Base-by-base conservation (phyloP, 2,888 invertebrate genomes). In the Linhomoeus sp. region DNA sequence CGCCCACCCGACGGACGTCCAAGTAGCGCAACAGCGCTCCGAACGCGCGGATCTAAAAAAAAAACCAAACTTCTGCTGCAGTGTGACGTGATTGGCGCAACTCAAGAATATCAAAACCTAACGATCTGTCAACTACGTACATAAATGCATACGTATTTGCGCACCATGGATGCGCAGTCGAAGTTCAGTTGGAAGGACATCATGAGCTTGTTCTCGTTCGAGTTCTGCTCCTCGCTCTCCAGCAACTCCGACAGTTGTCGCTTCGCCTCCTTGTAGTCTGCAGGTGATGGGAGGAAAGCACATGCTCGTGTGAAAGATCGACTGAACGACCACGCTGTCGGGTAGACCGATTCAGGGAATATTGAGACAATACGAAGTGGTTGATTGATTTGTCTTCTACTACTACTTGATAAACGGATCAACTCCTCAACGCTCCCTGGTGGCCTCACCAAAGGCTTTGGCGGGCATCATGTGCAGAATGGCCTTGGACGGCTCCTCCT, bases 1-100 rank as follows among this genome's bases (percentile, higher is more conserved):
- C 56, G 7, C 61, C 62, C 12, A 56, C 49, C 12, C 58, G 52
- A 22, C 52, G 51, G 9, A 53, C 54, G 39, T 41, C 37, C 50
- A 62, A 45, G 48, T 56, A 57, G 7, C 50, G 41, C 20, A 62
- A 51, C 20, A 62, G 54, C 14, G 61, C 61, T 1, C 61, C 61
- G 25, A 61, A 47, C 1, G 60, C 50, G 17, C 57, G 52, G 25
- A 60, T 52, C 59, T 58, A 35, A 5, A 39, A 15, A 25, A 41
- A 41, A 22, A 40, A 23, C 14, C 22, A 17, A 39, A 3, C 2
- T 9, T 20, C 7, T 20, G 39, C 2, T 7, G 12, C 12, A 2
- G 22, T 22, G 2, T 39, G 39, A 22, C 2, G 12, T n/a, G n/a
- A n/a, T n/a, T n/a, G n/a, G n/a, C n/a, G n/a, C n/a, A n/a, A n/a